phyloP scores from a whole-genome alignment of 2,797 vertebrate genomes.

The Tapera naevia region DNA sequence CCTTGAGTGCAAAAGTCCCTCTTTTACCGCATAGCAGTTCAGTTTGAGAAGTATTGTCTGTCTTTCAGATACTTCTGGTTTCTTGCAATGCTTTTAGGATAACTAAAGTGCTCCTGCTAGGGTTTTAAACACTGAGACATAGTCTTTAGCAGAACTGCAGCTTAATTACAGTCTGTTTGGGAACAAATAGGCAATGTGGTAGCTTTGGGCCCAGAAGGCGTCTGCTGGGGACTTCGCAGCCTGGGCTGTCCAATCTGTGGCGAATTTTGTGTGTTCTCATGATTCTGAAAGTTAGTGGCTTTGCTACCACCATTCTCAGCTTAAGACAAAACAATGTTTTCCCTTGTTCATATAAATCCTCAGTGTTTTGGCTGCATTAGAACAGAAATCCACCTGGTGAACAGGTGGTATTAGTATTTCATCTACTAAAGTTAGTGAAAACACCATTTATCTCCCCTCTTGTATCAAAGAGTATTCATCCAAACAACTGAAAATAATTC shows the following conservation, averaged over 20 bases:
- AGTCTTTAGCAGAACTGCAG: background rate
- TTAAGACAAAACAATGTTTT: background rate
- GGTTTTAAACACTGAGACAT: background rate
- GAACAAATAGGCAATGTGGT: background rate
- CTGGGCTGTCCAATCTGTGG: background rate
- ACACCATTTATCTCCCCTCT: too few relatives aligned
- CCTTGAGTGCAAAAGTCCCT: too few relatives aligned
- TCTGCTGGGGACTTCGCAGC: background rate
- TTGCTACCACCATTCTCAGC: background rate
- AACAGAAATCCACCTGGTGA: background rate
- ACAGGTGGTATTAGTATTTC: too few relatives aligned
- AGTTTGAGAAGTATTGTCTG: too few relatives aligned
- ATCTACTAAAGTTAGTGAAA: too few relatives aligned
- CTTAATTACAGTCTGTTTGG: background rate
- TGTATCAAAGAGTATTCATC: too few relatives aligned
- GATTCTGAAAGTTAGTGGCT: background rate
- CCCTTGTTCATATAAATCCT: background rate
- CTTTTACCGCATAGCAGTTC: too few relatives aligned
- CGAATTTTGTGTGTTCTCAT: background rate
- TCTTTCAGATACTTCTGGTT: too few relatives aligned
- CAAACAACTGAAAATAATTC: too few relatives aligned
- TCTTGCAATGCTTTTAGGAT: background rate
- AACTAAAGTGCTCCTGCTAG: background rate
- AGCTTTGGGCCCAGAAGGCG: background rate
- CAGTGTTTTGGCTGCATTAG: background rate